Base-by-base conservation (phyloP, 2,888 invertebrate genomes). In the Masnerella sp. region DNA sequence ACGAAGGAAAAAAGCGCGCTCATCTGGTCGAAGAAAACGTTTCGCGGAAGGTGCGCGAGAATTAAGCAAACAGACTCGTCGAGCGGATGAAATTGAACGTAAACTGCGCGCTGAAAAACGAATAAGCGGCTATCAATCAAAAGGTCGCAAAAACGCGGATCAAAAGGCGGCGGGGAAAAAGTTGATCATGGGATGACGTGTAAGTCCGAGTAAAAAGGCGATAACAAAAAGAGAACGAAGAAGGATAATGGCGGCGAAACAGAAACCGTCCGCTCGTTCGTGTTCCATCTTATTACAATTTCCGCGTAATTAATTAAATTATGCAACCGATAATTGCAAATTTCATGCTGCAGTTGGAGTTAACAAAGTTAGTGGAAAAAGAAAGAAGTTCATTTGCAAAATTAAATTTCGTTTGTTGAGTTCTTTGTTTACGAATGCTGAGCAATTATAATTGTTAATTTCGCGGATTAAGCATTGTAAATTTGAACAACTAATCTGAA, bases 231-330 rank as follows among this genome's bases (percentile, higher is more conserved):
- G 9, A 7, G 12, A 40, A 40, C 28, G 17, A 54, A 40, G 28
- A 34, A 5, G 14, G 25, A 17, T 36, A 51, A 51, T 51, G 36
- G 25, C 15, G 25, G 2, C 18, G 15, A 45, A 36, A 59, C 25
- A 18, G 36, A 45, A 45, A 45, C 14, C 14, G 5, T 2, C 28
- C 2, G 11, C 17, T 14, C 18, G 5, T 18, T 38, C 15, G 14
- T 15, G 15, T 32, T 49, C 32, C 17, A 12, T 30, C 54, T 42
- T 30, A 56, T 56, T 43, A 43, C 45, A 15, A 36, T 58, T 58
- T 25, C 25, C 15, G 34, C 58, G 45, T 58, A 34, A 58, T 43
- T 43, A 45, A 58, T 58, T 20, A 36, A 36, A 58, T 58, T 58
- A 20, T 36, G 34, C 15, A 25, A 58, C 34, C 36, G 15, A 58